Conservation (phyloP, 2,888 invertebrate species). For the Synanthedon andrenaeformis region DNA sequence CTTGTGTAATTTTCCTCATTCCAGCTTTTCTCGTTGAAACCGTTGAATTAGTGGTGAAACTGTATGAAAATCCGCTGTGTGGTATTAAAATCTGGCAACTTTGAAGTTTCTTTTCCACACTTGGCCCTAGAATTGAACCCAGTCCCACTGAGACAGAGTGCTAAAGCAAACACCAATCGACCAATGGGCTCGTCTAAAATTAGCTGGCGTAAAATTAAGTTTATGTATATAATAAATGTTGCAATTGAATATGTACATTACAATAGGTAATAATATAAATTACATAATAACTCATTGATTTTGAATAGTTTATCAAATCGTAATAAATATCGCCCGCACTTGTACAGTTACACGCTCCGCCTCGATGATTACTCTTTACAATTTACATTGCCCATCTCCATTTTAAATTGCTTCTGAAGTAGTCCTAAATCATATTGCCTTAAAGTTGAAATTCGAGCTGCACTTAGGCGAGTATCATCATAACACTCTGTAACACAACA, state of each 20-base stretch:
- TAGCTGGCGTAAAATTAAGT: too few relatives aligned
- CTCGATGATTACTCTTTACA: slow-evolving; percentile 9
- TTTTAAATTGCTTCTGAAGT: background rate
- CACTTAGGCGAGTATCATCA: background rate
- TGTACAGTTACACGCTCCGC: slow-evolving; percentile 11
- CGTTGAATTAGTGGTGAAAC: too few relatives aligned
- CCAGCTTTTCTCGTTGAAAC: too few relatives aligned
- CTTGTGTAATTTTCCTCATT: too few relatives aligned
- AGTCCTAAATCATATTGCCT: background rate
- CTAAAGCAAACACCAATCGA: too few relatives aligned
- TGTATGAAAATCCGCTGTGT: too few relatives aligned
- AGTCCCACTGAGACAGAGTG: too few relatives aligned
- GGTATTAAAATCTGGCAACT: too few relatives aligned
- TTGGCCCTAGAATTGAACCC: too few relatives aligned
- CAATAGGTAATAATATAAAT: slow-evolving; percentile 4
- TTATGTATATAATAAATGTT: background rate
- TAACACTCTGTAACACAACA: slow-evolving; percentile 15
- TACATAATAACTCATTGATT: background rate
- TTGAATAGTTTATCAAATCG: slow-evolving; percentile 1
- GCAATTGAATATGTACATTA: background rate
- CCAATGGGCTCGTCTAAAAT: too few relatives aligned
- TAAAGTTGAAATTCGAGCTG: background rate
- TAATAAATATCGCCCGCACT: slow-evolving; percentile 24
- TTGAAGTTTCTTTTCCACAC: too few relatives aligned
- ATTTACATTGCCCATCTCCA: slow-evolving; percentile 12